Base-by-base conservation (phyloP, 2,797 vertebrate genomes). In the Melanotaenia maccullochi region DNA sequence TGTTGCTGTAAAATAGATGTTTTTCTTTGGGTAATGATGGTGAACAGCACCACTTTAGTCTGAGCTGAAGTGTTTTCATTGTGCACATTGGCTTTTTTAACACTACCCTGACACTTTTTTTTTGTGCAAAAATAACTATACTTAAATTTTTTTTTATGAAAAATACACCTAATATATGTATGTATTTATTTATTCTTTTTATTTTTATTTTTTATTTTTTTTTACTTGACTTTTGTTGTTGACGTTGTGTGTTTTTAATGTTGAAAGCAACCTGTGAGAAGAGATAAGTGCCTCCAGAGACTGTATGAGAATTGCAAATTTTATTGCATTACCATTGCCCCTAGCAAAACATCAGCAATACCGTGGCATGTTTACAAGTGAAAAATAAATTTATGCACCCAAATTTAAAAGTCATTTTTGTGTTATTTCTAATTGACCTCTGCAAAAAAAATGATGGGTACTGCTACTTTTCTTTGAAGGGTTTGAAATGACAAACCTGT, bases 331-430 rank as follows among this genome's bases (percentile, higher is more conserved):
- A 61, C 58, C 2, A 22, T 62, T 25, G 51, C 38, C 60, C 30
- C 52, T 51, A 60, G 55, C 49, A 49, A 64, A 64, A 54, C 33
- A 20, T 25, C 47, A 9, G 22, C 32, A 32, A 11, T 22, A 9
- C n/a, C 36, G 13, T 36, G 33, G 20, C 66, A 38, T 60, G 32
- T 68, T 20, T 44, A 51, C 57, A 35, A 33, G 36, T 38, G 36
- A 7, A n/a, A 52, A 65, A 42, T 54, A 28, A 18, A 30, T 66
- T 56, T n/a, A 22, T 54, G 24, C 63, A 28, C 49, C 25, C 20
- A 12, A 30, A 56, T 65, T 55, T 35, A 56, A 11, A 25, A 55
- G 35, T 35, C 35, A n/a, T 35, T 40, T 65, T 35, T 65, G 35
- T 51, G 51, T 42, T 65, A 24, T 51, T 51, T 51, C n/a, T 20